Evolutionary conservation across 2,113 vertebrate species (phyloP).

Genomic region (Mobula hypostoma): DNA sequence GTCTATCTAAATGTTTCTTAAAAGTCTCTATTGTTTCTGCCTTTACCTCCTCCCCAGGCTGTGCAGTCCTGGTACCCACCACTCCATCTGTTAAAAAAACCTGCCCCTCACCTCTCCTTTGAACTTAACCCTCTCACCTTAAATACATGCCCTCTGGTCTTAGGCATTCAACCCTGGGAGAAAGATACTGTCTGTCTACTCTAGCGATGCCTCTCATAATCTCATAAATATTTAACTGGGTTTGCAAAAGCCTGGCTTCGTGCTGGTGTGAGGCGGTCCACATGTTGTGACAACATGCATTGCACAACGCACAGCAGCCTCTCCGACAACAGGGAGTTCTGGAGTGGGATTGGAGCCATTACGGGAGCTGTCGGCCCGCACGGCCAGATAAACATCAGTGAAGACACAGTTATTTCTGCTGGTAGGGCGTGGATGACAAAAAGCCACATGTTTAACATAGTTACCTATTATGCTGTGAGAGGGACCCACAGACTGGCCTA

Average conservation of each 20-base stretch:
- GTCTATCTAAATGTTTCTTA: too few relatives aligned
- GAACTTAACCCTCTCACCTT: too few relatives aligned
- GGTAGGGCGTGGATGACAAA: not conserved
- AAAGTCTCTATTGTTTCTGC: too few relatives aligned
- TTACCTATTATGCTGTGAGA: not conserved
- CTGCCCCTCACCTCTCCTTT: too few relatives aligned
- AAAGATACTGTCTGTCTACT: too few relatives aligned
- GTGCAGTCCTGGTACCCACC: too few relatives aligned
- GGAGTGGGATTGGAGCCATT: not conserved
- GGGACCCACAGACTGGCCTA: not conserved
- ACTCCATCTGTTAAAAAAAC: too few relatives aligned
- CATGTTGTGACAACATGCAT: not conserved
- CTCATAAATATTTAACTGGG: too few relatives aligned
- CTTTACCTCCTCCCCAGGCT: too few relatives aligned
- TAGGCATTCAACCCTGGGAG: too few relatives aligned
- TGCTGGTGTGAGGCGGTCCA: not conserved
- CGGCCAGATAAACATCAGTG: not conserved
- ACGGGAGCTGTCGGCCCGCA: not conserved
- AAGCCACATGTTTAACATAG: constrained; percentile 20
- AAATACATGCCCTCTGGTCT: too few relatives aligned
- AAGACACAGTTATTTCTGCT: not conserved
- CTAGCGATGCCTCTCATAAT: too few relatives aligned
- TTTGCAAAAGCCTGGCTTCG: not conserved
- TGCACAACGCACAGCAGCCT: not conserved
- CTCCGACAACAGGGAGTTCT: not conserved